phyloP scores from a whole-genome alignment of 2,113 vertebrate species.

The Psettodes erumei region DNA sequence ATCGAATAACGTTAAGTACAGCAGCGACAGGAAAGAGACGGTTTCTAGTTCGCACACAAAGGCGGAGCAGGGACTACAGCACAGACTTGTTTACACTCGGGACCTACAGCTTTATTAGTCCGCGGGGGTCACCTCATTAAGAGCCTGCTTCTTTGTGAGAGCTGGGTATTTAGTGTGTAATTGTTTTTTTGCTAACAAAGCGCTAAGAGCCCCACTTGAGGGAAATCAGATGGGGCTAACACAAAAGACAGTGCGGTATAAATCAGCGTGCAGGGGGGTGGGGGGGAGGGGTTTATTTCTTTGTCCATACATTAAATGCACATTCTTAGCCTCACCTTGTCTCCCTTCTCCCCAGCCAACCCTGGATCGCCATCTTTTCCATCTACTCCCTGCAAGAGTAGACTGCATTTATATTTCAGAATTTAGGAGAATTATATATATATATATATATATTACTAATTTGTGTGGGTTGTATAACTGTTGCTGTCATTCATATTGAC shows the following conservation, averaged over 20 bases:
- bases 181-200: slow-evolving; percentile 54
- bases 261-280: too few relatives aligned
- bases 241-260: neutral
- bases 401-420: neutral
- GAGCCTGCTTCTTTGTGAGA: slow-evolving; percentile 18
- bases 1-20: neutral
- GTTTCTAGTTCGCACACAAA: slow-evolving; percentile 6
- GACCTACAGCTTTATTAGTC: slow-evolving; percentile 43
- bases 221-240: slow-evolving; percentile 42
- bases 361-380: slow-evolving; percentile 86
- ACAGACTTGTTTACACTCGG: slow-evolving; percentile 35
- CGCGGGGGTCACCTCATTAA: slow-evolving; percentile 54
- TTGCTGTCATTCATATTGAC: neutral
- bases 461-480: neutral
- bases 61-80: neutral
- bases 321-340: slow-evolving; percentile 81
- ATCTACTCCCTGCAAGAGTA: slow-evolving; percentile 83
- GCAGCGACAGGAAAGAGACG: neutral
- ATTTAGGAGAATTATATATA: neutral
- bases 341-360: slow-evolving; percentile 84
- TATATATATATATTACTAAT: neutral
- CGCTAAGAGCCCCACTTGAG: slow-evolving; percentile 25
- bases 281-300: neutral
- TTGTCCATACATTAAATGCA: neutral
- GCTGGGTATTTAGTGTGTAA: slow-evolving; percentile 32